Conservation (phyloP, 2,113 vertebrate species). For the Platichthys stellatus region DNA sequence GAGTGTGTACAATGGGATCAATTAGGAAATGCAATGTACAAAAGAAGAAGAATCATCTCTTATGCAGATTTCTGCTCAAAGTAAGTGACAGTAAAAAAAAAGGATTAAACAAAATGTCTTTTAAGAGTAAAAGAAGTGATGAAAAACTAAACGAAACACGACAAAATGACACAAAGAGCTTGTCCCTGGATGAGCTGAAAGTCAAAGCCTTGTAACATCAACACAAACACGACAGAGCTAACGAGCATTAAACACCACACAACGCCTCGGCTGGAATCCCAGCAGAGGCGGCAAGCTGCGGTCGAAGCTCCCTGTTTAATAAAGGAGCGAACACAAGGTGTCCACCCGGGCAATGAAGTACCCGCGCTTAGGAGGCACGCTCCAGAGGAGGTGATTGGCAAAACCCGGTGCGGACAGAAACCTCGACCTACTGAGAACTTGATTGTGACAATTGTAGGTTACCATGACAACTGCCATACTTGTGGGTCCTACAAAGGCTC, state of each 20-base stretch:
- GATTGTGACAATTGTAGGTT: slow-evolving; percentile 72
- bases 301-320: slow-evolving; percentile 48
- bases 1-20: no score
- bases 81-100: not conserved
- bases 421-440: slow-evolving; percentile 58
- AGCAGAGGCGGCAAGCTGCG: slow-evolving; percentile 33
- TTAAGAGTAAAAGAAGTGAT: not conserved
- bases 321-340: slow-evolving; percentile 44
- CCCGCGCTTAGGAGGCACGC: slow-evolving; percentile 62
- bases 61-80: not conserved
- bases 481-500: slow-evolving; percentile 13
- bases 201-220: slow-evolving; percentile 8
- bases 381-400: slow-evolving; percentile 69
- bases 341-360: slow-evolving; percentile 63
- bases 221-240: slow-evolving; percentile 29
- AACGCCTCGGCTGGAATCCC: slow-evolving; percentile 9
- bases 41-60: not conserved
- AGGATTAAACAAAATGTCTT: not conserved
- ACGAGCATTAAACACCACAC: slow-evolving; percentile 37
- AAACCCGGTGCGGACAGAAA: slow-evolving; percentile 54
- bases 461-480: slow-evolving; percentile 75
- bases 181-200: not conserved
- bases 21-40: no score
- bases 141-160: not conserved
- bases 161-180: not conserved